Base-by-base conservation (phyloP, 2,797 vertebrate genomes). In the Gallinago stenura region DNA sequence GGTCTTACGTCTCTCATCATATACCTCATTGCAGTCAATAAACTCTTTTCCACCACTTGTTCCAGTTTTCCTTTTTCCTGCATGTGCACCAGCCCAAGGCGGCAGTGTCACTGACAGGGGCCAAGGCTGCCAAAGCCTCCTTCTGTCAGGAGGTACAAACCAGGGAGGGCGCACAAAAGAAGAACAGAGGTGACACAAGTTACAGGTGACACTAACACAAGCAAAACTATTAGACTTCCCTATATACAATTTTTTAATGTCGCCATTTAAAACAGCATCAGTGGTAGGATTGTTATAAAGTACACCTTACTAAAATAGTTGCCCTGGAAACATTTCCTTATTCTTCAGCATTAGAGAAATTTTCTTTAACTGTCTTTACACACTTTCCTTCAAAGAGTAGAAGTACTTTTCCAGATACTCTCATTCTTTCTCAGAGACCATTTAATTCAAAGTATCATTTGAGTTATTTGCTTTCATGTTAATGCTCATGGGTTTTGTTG, bases 21-120 rank as follows among this genome's bases (percentile, higher is more conserved):
- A 96, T 61, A 95, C 87, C 91, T 93, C 93, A 95, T 78, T 93
- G 71, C 71, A 89, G 75, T 91, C 5, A 97, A 97, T 97, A 97
- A 97, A 97, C 80, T 61, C 86, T 87, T 90, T 83, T 71, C 86
- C 82, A 92, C 75, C 80, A 69, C 68, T 94, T 54, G 10, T 83
- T 84, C 35, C 6, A 3, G 13, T 61, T 86, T 87, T 71, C 51
- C 15, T 66, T 66, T 82, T 76, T 18, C 30, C 62, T 48, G 51
- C 15, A 16, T 6, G 13, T 2, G 43, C 22, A 16, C 31, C 61
- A 81, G 57, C 37, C 41, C 30, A 10, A 25, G 53, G 66, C 7
- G 24, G 28, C 45, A 72, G n/a, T 7, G 64, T 28, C 50, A 69
- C 25, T 30, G 51, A 51, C 50, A 39, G 0, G 8, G 46, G 33